Percentiles rank a stretch among this genome's conserved stretches.
Evolutionary conservation across 2,113 vertebrate species (phyloP).

Genomic region (Nesogale talazaci): DNA sequence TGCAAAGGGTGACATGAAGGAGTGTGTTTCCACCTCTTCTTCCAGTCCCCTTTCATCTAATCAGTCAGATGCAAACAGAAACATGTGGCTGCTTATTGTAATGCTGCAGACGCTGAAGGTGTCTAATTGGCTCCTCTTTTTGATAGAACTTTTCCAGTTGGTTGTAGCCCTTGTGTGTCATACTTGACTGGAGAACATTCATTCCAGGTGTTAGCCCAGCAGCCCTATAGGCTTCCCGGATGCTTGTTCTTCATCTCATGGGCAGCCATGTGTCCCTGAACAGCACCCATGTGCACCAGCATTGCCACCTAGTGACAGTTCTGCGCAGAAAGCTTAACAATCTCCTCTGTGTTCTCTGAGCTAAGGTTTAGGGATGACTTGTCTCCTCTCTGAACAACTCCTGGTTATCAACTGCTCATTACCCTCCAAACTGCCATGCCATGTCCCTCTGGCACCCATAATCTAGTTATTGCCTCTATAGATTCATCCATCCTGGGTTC

Average conservation of each 20-base stretch:
- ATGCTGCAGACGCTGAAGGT: neutral
- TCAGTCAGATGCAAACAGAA: neutral
- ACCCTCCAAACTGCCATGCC: too few species aligned
- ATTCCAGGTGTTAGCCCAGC: neutral
- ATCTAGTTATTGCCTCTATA: too few species aligned
- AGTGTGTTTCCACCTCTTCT: neutral
- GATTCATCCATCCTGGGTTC: too few species aligned
- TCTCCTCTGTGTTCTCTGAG: slow-evolving; percentile 76
- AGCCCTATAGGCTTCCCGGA: slow-evolving; percentile 29
- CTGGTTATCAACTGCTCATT: too few species aligned
- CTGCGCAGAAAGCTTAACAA: slow-evolving; percentile 68
- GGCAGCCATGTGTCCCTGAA: neutral
- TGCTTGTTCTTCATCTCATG: slow-evolving; percentile 54
- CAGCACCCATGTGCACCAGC: slow-evolving; percentile 66
- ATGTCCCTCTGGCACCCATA: too few species aligned
- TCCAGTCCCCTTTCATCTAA: neutral
- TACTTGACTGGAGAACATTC: neutral
- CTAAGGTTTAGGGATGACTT: slow-evolving; percentile 56
- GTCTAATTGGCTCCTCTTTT: neutral
- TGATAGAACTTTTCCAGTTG: too few species aligned
- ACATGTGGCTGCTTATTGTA: neutral
- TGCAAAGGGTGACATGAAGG: neutral
- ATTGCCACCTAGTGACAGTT: slow-evolving; percentile 70
- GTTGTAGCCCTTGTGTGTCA: neutral
- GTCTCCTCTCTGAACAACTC: slow-evolving; percentile 42